phyloP scores from a whole-genome alignment of 2,888 invertebrate genomes.

The Scaptomyza caliginosa region DNA sequence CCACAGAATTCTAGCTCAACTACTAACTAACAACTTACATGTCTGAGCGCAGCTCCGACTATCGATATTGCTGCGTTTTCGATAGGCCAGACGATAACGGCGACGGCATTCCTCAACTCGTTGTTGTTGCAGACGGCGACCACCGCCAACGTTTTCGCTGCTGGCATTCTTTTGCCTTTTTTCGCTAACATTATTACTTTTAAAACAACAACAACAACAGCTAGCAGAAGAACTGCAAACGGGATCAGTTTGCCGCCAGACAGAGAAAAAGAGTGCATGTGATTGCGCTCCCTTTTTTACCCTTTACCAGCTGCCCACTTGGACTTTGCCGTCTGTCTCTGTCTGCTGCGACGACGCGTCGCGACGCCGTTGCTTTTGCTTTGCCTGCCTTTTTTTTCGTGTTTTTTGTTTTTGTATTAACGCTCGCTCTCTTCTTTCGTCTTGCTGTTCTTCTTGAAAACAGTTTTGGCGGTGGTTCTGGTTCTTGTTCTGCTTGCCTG shows the following conservation, averaged over 20 bases:
- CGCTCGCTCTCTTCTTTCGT: slow-evolving; percentile 26
- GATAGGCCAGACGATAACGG: slow-evolving; percentile 44
- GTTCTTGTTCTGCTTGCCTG: slow-evolving; percentile 53
- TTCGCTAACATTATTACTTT: slow-evolving; percentile 54
- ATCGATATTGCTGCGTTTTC: slow-evolving; percentile 39
- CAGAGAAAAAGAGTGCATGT: slow-evolving; percentile 2
- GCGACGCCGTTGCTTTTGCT: slow-evolving; percentile 28
- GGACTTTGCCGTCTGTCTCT: slow-evolving; percentile 46
- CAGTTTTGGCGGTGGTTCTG: slow-evolving; percentile 49
- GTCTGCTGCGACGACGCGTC: slow-evolving; percentile 10
- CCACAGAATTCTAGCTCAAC: not conserved
- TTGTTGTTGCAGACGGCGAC: slow-evolving; percentile 38
- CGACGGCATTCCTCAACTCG: slow-evolving; percentile 50
- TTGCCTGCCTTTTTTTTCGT: slow-evolving; percentile 29
- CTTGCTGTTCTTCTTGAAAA: slow-evolving; percentile 37
- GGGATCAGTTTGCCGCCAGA: slow-evolving; percentile 54
- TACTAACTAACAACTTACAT: slow-evolving; percentile 3
- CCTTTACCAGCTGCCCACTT: slow-evolving; percentile 43
- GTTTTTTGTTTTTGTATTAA: no score
- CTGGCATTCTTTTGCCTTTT: slow-evolving; percentile 34
- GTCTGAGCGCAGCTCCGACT: slow-evolving; percentile 18
- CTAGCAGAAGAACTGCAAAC: slow-evolving; percentile 37
- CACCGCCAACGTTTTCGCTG: slow-evolving; percentile 50
- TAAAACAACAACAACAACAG: slow-evolving; percentile 26
- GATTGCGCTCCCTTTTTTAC: slow-evolving; percentile 49